Evolutionary conservation across 30 jellyfish, hydroid and myxozoan genomes (phyloP), one percentile per base, ranked within the genome.

Genomic region (Clytia hemisphaerica): DNA sequence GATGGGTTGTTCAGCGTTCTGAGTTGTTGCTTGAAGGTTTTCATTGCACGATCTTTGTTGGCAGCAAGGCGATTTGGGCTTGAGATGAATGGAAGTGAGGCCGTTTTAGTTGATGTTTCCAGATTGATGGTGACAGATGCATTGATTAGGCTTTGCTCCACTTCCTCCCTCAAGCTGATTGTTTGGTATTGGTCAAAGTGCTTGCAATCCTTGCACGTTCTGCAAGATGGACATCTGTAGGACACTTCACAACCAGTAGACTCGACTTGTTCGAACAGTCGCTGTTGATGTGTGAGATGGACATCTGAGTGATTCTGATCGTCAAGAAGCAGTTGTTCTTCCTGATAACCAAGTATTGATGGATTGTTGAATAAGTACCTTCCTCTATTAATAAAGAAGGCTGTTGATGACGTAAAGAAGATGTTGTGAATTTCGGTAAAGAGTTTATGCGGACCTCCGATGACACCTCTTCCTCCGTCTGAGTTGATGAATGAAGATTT

Each of bases 41-140:
- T 40, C 47, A 58, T n/a, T 25, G 71, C 71, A 24, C 15, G 24
- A 18, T 58, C 71, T 35, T 58, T 58, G 71, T 25, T 58, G n/a
- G n/a, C n/a, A 6, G 47, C 48, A 25, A 26, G 4, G 7, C 15
- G 57, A 6, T 25, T 58, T 10, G 58, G 15, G 33, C 4, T 30
- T 35, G 44, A 16, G 24, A 58, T 35, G 53, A 40, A 40, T 40
- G 53, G 53, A 40, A 40, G 53, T 40, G 53, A 40, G 10, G 53
- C 53, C 12, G 67, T 7, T 14, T 10, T 51, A 24, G 37, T 7
- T 51, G 67, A 14, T 14, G 12, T 26, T 51, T 9, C 67, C 10
- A 51, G 14, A 51, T 51, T 51, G 24, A 51, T 26, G 37, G 24
- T 24, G 35, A 51, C 35, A 21, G 21, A 24, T 24, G 12, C 9